phyloP scores from a whole-genome alignment of 2,888 invertebrate species.

The Campoletis raptor region DNA sequence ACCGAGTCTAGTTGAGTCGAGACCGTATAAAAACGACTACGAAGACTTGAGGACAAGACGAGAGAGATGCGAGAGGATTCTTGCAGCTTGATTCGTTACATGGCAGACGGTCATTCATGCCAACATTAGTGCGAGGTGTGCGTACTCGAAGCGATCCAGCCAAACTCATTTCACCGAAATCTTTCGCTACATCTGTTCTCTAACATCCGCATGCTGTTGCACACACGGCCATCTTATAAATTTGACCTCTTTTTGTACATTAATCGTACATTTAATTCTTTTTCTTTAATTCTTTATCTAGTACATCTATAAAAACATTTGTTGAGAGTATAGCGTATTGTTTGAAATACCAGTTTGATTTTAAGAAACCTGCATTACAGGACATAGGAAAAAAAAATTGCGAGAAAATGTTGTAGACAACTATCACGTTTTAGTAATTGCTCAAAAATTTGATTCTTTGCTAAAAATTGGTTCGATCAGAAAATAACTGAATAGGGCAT shows the following conservation, averaged over 20 bases:
- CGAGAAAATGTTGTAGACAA: too few relatives aligned
- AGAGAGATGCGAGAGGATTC: conserved; percentile 3
- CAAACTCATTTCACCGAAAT: conserved; percentile 25
- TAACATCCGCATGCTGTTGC: conserved; percentile 17
- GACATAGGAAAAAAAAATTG: too few relatives aligned
- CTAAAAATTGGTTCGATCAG: too few relatives aligned
- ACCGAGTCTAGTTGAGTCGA: conserved; percentile 32
- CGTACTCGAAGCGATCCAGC: background rate
- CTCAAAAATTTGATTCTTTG: too few relatives aligned
- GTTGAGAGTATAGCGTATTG: background rate
- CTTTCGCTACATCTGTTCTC: conserved; percentile 6
- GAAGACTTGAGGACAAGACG: conserved; percentile 2
- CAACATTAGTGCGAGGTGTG: conserved; percentile 15
- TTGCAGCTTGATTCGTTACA: conserved; percentile 39
- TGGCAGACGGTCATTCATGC: conserved; percentile 70
- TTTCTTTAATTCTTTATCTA: background rate
- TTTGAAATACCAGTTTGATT: too few relatives aligned
- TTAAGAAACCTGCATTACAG: too few relatives aligned
- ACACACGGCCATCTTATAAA: background rate
- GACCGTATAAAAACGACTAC: conserved; percentile 2
- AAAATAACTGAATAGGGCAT: too few relatives aligned
- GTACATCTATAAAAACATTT: background rate
- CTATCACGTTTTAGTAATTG: too few relatives aligned
- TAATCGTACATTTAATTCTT: background rate
- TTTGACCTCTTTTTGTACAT: conserved; percentile 12